Conservation (phyloP, 2,797 vertebrate genomes). For the Hirundo rustica region DNA sequence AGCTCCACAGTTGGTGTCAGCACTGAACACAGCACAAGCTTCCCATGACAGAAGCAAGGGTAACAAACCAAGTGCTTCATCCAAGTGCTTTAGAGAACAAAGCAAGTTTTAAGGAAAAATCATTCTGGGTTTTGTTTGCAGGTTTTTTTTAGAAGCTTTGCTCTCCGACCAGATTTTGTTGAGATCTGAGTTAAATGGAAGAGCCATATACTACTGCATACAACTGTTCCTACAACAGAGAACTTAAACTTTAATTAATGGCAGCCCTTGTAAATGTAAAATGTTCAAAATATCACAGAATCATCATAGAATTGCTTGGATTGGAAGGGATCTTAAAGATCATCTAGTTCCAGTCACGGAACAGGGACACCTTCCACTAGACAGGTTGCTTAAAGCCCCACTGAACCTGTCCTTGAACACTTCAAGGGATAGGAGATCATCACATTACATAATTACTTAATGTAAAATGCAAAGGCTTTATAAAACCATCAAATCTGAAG, state of each 20-base stretch:
- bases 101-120: neutral
- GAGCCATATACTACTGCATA: neutral
- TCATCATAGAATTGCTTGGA: neutral
- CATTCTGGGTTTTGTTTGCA: neutral
- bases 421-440: neutral
- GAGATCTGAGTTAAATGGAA: neutral
- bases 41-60: neutral
- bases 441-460: neutral
- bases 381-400: neutral
- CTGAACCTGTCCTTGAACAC: neutral
- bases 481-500: neutral
- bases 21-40: neutral
- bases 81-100: neutral
- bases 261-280: neutral
- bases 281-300: neutral
- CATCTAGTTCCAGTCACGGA: neutral
- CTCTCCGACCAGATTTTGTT: neutral
- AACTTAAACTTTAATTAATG: neutral
- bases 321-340: neutral
- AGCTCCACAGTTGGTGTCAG: neutral
- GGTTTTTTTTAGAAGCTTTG: neutral
- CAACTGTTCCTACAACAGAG: neutral
- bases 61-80: neutral
- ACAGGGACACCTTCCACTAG: neutral
- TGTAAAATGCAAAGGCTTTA: slow-evolving; percentile 2